Conservation (phyloP, 1,140 invertebrate genomes). For the Pseudomyrmex pallidus region DNA sequence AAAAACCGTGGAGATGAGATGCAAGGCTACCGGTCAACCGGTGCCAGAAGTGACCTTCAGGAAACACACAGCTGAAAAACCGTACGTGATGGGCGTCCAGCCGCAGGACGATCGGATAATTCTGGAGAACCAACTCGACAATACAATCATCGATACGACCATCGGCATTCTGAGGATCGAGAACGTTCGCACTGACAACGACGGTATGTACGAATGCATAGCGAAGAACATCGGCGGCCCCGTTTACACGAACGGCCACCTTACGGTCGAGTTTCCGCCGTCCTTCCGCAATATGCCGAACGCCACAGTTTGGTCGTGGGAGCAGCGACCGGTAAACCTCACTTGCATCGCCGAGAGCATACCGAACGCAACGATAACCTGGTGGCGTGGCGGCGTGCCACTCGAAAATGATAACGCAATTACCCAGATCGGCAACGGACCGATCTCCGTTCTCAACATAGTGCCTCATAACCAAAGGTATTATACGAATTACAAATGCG, state of each 20-base stretch:
- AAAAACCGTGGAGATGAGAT: constrained; percentile 89
- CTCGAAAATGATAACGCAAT: no score
- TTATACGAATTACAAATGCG: constrained; percentile 93
- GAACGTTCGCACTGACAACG: constrained; percentile 87
- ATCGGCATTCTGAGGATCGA: constrained; percentile 88
- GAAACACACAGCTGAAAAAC: constrained; percentile 86
- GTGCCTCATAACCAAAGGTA: constrained; percentile 87
- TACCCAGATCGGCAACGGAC: constrained; percentile 86
- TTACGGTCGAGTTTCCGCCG: constrained; percentile 93
- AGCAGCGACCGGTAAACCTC: constrained; percentile 91
- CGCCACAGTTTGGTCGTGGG: constrained; percentile 92
- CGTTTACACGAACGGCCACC: constrained; percentile 91
- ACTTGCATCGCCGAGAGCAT: constrained; percentile 95
- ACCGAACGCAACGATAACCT: constrained; percentile 96
- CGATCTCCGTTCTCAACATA: constrained; percentile 89
- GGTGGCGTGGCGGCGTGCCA: constrained; percentile 85
- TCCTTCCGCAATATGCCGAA: constrained; percentile 91
- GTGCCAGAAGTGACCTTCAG: constrained; percentile 91
- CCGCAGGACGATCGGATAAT: constrained; percentile 87
- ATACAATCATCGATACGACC: constrained; percentile 86
- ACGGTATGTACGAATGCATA: constrained; percentile 95
- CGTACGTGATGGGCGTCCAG: constrained; percentile 88
- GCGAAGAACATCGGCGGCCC: constrained; percentile 92
- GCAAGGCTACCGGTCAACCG: constrained; percentile 91
- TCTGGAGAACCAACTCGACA: constrained; percentile 86